phyloP scores from a whole-genome alignment of 2,797 vertebrate species.

The Urosaurus nigricauda region DNA sequence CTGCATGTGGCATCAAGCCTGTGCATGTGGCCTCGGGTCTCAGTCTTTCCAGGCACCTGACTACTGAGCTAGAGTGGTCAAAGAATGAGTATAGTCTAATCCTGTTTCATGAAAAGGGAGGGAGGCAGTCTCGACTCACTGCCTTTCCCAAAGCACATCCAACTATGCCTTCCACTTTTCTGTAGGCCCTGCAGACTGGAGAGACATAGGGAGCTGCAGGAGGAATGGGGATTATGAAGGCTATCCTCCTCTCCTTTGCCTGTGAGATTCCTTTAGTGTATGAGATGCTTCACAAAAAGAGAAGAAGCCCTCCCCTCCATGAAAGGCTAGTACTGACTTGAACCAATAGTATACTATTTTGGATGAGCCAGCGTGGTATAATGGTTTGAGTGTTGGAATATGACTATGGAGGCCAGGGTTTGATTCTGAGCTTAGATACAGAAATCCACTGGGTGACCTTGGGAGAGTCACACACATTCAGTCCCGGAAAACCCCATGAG shows the following conservation, averaged over 20 bases:
- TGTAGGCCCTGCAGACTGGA: neutral
- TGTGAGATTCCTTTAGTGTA: neutral
- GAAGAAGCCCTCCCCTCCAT: neutral
- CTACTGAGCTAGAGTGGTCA: neutral
- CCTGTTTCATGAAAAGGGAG: neutral
- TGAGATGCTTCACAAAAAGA: neutral
- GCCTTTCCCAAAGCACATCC: neutral
- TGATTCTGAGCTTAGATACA: too few species aligned
- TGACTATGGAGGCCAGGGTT: too few species aligned
- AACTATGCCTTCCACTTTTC: neutral
- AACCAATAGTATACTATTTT: neutral
- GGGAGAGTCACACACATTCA: too few species aligned
- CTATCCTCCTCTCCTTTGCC: neutral
- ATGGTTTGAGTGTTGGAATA: too few species aligned
- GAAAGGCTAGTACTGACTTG: too few species aligned
- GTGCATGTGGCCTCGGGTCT: neutral
- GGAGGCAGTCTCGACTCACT: neutral
- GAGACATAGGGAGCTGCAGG: neutral
- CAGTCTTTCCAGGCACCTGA: neutral
- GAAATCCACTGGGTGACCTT: too few species aligned
- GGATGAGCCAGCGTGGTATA: neutral
- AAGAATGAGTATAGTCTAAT: neutral
- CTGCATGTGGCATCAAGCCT: too few species aligned
- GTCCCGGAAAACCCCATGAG: too few species aligned
- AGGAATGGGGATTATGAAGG: neutral